Percentiles rank a stretch among this genome's conserved stretches.
Conservation (phyloP, 2,113 vertebrate species). For the Syngnathus scovelli region DNA sequence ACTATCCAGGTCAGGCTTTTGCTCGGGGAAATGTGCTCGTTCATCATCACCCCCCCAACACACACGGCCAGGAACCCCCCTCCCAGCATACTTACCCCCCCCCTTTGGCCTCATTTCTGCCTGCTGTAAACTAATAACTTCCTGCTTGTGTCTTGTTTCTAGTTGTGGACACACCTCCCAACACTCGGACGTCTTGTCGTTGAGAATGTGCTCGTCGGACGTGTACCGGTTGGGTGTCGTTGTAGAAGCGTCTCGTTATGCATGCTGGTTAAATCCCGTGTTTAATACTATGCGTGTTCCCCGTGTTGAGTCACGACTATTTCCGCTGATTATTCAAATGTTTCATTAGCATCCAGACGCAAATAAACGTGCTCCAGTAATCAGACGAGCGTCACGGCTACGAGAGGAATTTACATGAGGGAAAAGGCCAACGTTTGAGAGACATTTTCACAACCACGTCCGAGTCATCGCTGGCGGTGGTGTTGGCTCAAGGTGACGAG, state of each 20-base stretch:
- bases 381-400: constrained; percentile 33
- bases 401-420: constrained; percentile 68
- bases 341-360: constrained; percentile 62
- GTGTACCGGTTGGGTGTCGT: too few relatives aligned
- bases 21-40: constrained; percentile 84
- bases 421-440: constrained; percentile 69
- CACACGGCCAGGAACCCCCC: not conserved
- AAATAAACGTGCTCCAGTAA: constrained; percentile 51
- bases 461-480: constrained; percentile 59
- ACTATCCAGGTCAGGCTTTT: constrained; percentile 90
- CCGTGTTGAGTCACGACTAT: constrained; percentile 6
- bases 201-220: too few relatives aligned
- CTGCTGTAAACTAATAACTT: constrained; percentile 82
- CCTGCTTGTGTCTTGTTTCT: constrained; percentile 67
- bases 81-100: too few relatives aligned
- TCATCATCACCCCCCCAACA: constrained; percentile 74
- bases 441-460: constrained; percentile 67
- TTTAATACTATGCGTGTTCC: not conserved
- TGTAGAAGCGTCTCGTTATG: not conserved
- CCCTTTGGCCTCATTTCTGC: constrained; percentile 90
- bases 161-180: constrained; percentile 74
- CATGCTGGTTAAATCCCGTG: constrained; percentile 25
- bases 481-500: constrained; percentile 32
- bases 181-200: constrained; percentile 1
- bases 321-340: constrained; percentile 60